Base-by-base conservation (phyloP, 2,797 vertebrate species). In the Trematomus bernacchii region DNA sequence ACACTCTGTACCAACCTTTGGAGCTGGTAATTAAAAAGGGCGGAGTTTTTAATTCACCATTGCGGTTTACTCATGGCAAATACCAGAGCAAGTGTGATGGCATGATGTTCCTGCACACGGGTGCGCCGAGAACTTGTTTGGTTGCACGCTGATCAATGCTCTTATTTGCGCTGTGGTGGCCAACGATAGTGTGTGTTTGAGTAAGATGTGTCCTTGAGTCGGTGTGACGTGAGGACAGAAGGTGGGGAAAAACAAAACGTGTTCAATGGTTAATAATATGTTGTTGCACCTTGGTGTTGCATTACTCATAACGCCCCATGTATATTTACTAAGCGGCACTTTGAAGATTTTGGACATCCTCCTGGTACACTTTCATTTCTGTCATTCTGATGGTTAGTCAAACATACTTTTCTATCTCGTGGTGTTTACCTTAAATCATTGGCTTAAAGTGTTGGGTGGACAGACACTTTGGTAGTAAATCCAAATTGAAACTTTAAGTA, bases 111-210 rank as follows among this genome's bases (percentile, higher is more conserved):
- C 44, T 16, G 3, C 7, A 48, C 48, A 66, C 71, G 73, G 82
- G 73, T 83, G 77, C 18, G 0, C 50, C 43, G 27, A 6, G 65
- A 67, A 73, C 84, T 63, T 1, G 67, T 79, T 82, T 67, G 37
- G 10, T 64, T 40, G 16, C 16, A 6, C 0, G 23, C n/a, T 54
- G 51, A 75, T 86, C 76, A 33, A n/a, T 68, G 88, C 63, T 82
- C 89, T 86, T 89, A 61, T 91, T 86, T 88, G 75, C 30, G 4
- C 44, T 80, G 82, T 27, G 73, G 64, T 70, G 71, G 77, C 62
- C 68, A 54, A 48, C 52, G 66, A 64, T 52, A 51, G 19, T 4
- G 47, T n/a, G 42, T 85, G 87, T 88, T 88, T 91, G 58, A 87
- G 76, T 74, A 57, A 81, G 52, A 83, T 6, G 63, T 75, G 84